Conservation (phyloP, 2,113 vertebrate species). For the Trochalopteron elliotii region DNA sequence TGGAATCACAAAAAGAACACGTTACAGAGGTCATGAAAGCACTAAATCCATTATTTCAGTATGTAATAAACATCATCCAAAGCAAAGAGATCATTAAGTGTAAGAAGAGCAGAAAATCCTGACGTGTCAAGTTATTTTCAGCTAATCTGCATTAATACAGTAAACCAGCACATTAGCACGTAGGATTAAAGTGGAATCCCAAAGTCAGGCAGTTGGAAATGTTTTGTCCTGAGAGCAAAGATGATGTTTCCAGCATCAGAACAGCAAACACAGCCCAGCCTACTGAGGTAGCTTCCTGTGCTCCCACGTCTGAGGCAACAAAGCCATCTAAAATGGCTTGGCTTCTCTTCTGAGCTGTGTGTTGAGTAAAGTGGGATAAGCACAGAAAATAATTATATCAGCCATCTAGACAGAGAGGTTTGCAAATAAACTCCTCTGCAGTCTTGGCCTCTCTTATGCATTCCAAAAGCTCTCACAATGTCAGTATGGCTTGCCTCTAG, state of each 20-base stretch:
- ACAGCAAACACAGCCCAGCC: background rate
- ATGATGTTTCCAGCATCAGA: background rate
- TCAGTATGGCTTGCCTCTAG: background rate
- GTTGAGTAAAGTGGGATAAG: background rate
- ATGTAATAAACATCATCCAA: slow-evolving; percentile 26
- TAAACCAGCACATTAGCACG: slow-evolving; percentile 14
- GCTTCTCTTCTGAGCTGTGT: background rate
- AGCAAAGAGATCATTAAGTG: slow-evolving; percentile 14
- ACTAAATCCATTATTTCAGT: slow-evolving; percentile 43
- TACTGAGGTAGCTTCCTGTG: background rate
- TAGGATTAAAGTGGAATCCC: slow-evolving; percentile 41
- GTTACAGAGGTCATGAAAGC: slow-evolving; percentile 26
- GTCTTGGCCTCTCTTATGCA: background rate
- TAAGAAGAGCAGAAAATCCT: slow-evolving; percentile 35
- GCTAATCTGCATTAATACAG: slow-evolving; percentile 15
- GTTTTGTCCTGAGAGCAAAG: background rate
- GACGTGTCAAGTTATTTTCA: slow-evolving; percentile 21
- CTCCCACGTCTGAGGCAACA: background rate
- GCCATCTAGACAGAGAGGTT: background rate
- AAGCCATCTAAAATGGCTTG: background rate
- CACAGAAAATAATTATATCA: background rate
- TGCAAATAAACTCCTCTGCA: background rate
- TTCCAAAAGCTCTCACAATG: background rate
- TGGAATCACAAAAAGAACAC: background rate
- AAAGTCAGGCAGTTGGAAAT: slow-evolving; percentile 10